Base-by-base conservation (phyloP, 2,797 vertebrate genomes). In the Helicolenus hilgendorfi region DNA sequence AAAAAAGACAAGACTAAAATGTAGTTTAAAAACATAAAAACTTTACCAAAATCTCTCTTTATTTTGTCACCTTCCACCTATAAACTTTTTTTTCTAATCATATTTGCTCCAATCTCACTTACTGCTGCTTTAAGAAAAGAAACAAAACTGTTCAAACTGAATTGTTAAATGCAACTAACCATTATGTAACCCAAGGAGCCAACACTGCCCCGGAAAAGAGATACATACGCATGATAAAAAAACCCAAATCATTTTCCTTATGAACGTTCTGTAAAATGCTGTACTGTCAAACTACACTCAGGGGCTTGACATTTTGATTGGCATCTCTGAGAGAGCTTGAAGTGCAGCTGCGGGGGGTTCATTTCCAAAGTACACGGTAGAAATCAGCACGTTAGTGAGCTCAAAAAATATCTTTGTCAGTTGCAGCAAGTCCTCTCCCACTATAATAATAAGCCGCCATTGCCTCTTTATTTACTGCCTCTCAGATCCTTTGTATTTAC, bases 261-360 rank as follows among this genome's bases (percentile, higher is more conserved):
- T 27, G n/a, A 67, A 70, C 1, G 5, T 27, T 41, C 29, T 55
- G n/a, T 83, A 36, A 9, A 62, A 35, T 11, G 62, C 3, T 69
- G 11, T 24, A 13, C 41, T 84, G 64, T 87, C 79, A 92, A 83
- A 71, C 73, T 68, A 65, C 27, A 65, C 81, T 62, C 81, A 11
- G 11, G 38, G 64, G 26, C 14, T 72, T 60, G 35, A 64, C 67
- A 63, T 77, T 81, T 72, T 91, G 85, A 92, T 58, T 88, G 81
- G 60, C 82, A 83, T 72, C 74, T 80, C 63, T 77, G 62, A 81
- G 36, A 72, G 59, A 62, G 78, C 59, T 73, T 15, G 55, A 63
- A 31, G 63, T 81, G 72, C 29, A 68, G 79, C 79, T 76, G 64
- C 49, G 45, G 76, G 74, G 73, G 56, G 27, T 35, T 56, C 56